Evolutionary conservation across 2,888 invertebrate species (phyloP), one percentile per base, ranked within the genome.

Genomic region (Phyllotreta cruciferae): DNA sequence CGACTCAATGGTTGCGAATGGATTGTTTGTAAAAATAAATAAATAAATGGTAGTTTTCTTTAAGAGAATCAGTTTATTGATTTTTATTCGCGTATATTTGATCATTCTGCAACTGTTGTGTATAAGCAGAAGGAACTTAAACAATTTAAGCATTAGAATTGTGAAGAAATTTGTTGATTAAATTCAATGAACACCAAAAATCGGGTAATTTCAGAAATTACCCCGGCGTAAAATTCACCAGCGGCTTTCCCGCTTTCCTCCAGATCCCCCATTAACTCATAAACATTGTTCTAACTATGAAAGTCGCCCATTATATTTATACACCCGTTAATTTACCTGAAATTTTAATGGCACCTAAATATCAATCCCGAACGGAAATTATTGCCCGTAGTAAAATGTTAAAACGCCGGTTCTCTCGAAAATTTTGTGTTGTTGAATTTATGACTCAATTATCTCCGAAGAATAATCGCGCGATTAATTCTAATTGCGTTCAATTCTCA

Each of bases 401-500:
- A 34, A 34, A 35, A 24, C 8, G 39, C 13, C 6, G 53, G 41
- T 9, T 38, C 39, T 53, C 54, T 41, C 54, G 39, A 42, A 13
- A 54, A 41, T 54, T 41, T 54, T 54, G 39, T 54, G 54, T 54
- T 54, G 41, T 54, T 54, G 24, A 54, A 54, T 54, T 54, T 54
- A 54, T 54, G 34, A 54, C 54, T 54, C 42, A 54, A 54, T 54
- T 54, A 54, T 54, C 42, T 42, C 14, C 8, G 54, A 54, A 54
- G 54, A 54, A 54, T 54, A 54, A 54, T 54, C 54, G 54, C 42
- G 42, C 54, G 39, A 54, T 54, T 54, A 54, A 41, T 54, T 54
- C 54, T 54, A 54, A 54, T 54, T 54, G 54, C 34, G 34, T 54
- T 41, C 54, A 42, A 54, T 54, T 54, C 54, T 54, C 41, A 42